These are phyloP conservation scores for Indicator indicator DNA, from an alignment of 2,113 vertebrate genomes.

Conservation along the genomic window DNA sequence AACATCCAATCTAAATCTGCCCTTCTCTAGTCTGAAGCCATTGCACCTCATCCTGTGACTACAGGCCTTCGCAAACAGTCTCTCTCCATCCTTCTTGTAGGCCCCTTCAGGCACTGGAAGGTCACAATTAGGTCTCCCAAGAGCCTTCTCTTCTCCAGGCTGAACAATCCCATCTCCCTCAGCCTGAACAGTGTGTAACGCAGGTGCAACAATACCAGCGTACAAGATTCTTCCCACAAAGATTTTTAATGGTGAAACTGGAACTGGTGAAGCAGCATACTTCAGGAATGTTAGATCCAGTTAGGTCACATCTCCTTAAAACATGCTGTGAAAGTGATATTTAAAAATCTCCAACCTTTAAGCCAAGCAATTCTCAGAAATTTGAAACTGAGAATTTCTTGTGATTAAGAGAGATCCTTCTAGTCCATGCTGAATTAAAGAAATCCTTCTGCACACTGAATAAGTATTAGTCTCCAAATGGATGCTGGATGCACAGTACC, in stretches of 20 bases:
- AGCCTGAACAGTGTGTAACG: background rate
- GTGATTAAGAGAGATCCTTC: background rate
- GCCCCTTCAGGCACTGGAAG: too few relatives aligned
- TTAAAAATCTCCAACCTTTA: background rate
- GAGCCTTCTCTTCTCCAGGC: too few relatives aligned
- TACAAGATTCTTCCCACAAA: background rate
- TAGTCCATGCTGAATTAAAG: background rate
- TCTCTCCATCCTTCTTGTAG: too few relatives aligned
- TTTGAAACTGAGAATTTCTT: background rate
- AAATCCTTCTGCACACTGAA: background rate
- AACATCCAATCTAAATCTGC: too few relatives aligned
- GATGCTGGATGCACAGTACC: accelerated
- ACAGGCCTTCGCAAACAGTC: too few relatives aligned
- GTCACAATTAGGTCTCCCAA: too few relatives aligned
- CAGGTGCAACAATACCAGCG: background rate
- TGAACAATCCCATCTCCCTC: too few relatives aligned
- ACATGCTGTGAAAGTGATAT: background rate
- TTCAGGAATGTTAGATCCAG: background rate
- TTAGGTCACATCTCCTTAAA: background rate
- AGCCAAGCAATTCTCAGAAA: background rate
- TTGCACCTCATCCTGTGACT: too few relatives aligned
- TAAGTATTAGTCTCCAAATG: background rate
- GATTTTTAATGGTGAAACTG: background rate
- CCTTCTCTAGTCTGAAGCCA: too few relatives aligned
- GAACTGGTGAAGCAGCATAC: background rate